Conservation (phyloP, 1,140 invertebrate species). For the Caenorhabditis inopinata region DNA sequence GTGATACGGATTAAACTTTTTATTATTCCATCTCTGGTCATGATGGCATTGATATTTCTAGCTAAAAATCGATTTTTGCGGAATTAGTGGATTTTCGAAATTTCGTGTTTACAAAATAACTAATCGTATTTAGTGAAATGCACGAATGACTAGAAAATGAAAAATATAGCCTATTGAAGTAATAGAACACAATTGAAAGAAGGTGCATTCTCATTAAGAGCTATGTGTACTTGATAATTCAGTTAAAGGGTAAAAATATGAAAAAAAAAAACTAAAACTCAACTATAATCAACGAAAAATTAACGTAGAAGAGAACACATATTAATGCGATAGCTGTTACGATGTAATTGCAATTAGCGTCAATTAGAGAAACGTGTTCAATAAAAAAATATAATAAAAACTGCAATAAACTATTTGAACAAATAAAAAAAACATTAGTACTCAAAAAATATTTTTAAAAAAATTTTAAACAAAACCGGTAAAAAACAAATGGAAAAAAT, state of each 20-base stretch:
- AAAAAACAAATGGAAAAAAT: background rate
- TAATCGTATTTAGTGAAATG: background rate
- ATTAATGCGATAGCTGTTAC: conserved; percentile 6
- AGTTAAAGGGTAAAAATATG: background rate
- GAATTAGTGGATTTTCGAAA: background rate
- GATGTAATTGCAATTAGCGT: conserved; percentile 15
- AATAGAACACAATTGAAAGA: background rate
- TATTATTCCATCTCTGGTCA: background rate
- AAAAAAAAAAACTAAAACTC: background rate
- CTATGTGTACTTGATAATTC: conserved; percentile 11
- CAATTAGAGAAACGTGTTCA: background rate
- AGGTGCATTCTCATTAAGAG: background rate
- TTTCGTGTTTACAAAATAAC: background rate
- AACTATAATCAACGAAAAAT: background rate
- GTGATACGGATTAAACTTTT: conserved; percentile 15
- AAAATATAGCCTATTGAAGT: background rate
- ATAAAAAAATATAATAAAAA: background rate
- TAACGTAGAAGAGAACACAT: background rate
- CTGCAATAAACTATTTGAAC: too few species aligned
- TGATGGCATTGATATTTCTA: background rate
- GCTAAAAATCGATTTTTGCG: too few species aligned
- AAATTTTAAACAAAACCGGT: background rate
- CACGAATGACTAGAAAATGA: background rate
- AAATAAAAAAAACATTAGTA: too few species aligned
- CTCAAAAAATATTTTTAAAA: background rate